Conservation (phyloP, 1,140 invertebrate species). For the Nomia melanderi region DNA sequence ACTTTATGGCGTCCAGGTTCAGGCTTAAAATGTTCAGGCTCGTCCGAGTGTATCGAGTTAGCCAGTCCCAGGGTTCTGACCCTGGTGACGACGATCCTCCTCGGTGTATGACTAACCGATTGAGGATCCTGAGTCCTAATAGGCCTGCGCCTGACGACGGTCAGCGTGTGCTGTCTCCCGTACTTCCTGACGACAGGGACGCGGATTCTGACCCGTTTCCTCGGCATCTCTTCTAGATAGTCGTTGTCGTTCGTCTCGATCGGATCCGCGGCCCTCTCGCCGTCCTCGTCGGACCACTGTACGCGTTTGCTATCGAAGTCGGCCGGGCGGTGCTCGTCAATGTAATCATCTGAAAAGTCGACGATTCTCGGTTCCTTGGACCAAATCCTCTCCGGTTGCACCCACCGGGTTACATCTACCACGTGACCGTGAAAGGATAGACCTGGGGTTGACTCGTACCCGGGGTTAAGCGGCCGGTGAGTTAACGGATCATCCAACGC, state of each 20-base stretch:
- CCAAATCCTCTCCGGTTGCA: conserved; percentile 7
- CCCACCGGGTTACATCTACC: not conserved
- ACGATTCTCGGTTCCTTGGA: conserved; percentile 50
- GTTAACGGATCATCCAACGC: conserved; percentile 38
- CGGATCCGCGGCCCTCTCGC: conserved; percentile 19
- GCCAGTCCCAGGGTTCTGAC: conserved; percentile 64
- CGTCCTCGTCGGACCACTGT: conserved; percentile 30
- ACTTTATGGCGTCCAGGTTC: conserved; percentile 70
- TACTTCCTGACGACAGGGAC: conserved; percentile 72
- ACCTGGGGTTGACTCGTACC: conserved; percentile 15
- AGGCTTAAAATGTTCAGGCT: not conserved
- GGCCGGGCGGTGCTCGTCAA: conserved; percentile 48
- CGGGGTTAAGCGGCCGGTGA: conserved; percentile 37
- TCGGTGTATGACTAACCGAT: conserved; percentile 50
- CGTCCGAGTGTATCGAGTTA: conserved; percentile 33
- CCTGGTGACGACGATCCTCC: conserved; percentile 74
- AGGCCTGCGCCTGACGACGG: conserved; percentile 75
- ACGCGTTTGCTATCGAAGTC: conserved; percentile 12
- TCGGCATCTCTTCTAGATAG: conserved; percentile 53
- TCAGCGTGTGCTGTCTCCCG: conserved; percentile 74
- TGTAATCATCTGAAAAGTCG: conserved; percentile 76
- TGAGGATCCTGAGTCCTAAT: conserved; percentile 59
- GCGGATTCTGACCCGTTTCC: conserved; percentile 73
- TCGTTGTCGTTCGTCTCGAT: conserved; percentile 58
- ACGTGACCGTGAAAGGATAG: conserved; percentile 8